phyloP scores from a whole-genome alignment of 2,888 invertebrate genomes.

The Ametastegia equiseti region DNA sequence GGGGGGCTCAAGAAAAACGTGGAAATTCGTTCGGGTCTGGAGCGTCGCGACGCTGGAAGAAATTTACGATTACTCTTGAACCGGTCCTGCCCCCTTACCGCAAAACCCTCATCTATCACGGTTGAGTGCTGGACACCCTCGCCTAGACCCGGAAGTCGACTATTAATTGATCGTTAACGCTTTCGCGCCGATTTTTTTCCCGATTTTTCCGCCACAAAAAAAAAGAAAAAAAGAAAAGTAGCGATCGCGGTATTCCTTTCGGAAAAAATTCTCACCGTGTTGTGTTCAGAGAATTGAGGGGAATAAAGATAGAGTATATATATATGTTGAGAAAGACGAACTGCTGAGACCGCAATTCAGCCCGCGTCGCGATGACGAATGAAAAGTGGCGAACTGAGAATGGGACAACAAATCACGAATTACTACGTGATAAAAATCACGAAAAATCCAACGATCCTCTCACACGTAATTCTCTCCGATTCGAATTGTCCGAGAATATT shows the following conservation, averaged over 20 bases:
- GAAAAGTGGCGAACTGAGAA: neutral
- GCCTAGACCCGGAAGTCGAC: neutral
- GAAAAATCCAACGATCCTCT: neutral
- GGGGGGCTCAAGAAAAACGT: too few species aligned
- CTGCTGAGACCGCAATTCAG: neutral
- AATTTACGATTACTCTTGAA: neutral
- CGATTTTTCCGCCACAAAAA: neutral
- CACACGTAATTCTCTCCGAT: neutral
- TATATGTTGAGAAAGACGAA: neutral
- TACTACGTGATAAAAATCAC: neutral
- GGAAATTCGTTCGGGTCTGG: too few species aligned
- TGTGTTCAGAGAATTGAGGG: too few species aligned
- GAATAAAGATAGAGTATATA: too few species aligned
- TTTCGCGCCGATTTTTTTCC: neutral
- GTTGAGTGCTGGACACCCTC: too few species aligned
- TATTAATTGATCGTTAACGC: constrained; percentile 20
- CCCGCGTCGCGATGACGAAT: neutral
- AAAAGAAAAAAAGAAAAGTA: too few species aligned
- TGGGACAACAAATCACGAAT: constrained; percentile 10
- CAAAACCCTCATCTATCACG: neutral
- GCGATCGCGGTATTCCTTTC: too few species aligned
- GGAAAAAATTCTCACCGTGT: too few species aligned
- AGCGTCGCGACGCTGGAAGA: neutral
- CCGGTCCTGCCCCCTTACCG: neutral
- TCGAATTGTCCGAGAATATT: too few species aligned